These are phyloP conservation scores for Rhagologus leucostigma DNA, from an alignment of 2,113 vertebrate genomes.

Conservation along the genomic window DNA sequence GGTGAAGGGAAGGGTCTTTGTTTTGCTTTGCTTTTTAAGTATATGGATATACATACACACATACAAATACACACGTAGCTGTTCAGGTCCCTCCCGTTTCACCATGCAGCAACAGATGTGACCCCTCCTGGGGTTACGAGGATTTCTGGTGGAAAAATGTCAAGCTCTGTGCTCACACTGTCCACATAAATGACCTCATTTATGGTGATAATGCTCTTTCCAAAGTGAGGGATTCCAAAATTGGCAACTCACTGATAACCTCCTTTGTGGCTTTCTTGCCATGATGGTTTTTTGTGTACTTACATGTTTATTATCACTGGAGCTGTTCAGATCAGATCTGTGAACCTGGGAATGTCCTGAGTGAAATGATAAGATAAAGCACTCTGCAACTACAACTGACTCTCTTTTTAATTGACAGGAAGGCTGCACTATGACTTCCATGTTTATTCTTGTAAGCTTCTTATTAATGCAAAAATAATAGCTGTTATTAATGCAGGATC, in stretches of 20 bases:
- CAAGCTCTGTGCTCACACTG: conserved; percentile 56
- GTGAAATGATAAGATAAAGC: conserved; percentile 58
- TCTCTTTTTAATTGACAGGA: conserved; percentile 70
- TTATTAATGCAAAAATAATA: conserved; percentile 77
- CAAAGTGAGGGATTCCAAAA: conserved; percentile 41
- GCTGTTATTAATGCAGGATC: conserved; percentile 72
- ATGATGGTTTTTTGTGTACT: conserved; percentile 6
- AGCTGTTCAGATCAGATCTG: conserved; percentile 50
- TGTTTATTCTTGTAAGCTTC: conserved; percentile 75
- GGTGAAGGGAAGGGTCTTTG: conserved; percentile 76
- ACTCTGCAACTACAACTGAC: conserved; percentile 59
- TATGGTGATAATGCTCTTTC: conserved; percentile 14
- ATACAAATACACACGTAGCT: conserved; percentile 40
- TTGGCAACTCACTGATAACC: conserved; percentile 14
- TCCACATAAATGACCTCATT: conserved; percentile 52
- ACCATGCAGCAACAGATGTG: conserved; percentile 69
- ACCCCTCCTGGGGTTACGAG: conserved; percentile 62
- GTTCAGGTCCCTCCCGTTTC: conserved; percentile 47
- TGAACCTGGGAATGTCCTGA: conserved; percentile 51
- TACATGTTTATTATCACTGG: conserved; percentile 44
- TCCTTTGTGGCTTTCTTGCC: conserved; percentile 19
- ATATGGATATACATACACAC: neutral
- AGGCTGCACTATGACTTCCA: conserved; percentile 69
- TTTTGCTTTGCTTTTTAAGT: conserved; percentile 52
- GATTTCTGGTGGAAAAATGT: conserved; percentile 72